Base-by-base conservation (phyloP, 2,797 vertebrate genomes). In the Phrynocephalus guinanensis region DNA sequence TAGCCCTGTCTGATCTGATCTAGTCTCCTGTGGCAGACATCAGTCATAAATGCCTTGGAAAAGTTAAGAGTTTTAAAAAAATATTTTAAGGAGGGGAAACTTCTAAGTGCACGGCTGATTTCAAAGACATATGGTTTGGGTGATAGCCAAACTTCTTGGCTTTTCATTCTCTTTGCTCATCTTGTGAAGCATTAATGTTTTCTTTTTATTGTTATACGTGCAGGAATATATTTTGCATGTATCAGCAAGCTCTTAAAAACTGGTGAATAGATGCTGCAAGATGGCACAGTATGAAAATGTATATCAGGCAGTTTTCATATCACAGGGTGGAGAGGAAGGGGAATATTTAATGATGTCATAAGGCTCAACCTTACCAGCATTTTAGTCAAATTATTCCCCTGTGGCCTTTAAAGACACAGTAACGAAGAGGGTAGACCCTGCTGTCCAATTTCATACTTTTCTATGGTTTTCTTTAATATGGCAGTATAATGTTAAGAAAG, bases 51-150 rank as follows among this genome's bases (percentile, higher is more conserved):
- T 88, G 92, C 91, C 92, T 89, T 84, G 86, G 93, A 93, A 94
- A 95, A 94, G 76, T n/a, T 92, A 90, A 44, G 84, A 88, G 60
- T 91, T 48, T 66, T 93, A 10, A 56, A 56, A 56, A 10, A 10
- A 89, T 92, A 89, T 91, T 94, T 92, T 91, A 95, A 94, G 88
- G 90, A 91, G 0, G 0, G 80, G 16, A 76, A 79, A 86, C 88
- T 89, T 79, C 38, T 81, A 67, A 92, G 33, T 1, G 5, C 81
- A 89, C 90, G 8, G 1, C 90, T 90, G 79, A 93, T 95, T 95
- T 94, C 93, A 96, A 95, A 95, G 94, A 90, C 22, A 38, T 94
- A 92, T 92, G 91, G 92, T 93, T 96, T 96, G 94, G 94, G 90
- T 1, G 8, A 5, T 85, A 82, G 94, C 93, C 93, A 90, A 90